Evolutionary conservation across 2,113 vertebrate genomes (phyloP), one percentile per base, ranked within the genome.

Genomic region (Arothron firmamentum): DNA sequence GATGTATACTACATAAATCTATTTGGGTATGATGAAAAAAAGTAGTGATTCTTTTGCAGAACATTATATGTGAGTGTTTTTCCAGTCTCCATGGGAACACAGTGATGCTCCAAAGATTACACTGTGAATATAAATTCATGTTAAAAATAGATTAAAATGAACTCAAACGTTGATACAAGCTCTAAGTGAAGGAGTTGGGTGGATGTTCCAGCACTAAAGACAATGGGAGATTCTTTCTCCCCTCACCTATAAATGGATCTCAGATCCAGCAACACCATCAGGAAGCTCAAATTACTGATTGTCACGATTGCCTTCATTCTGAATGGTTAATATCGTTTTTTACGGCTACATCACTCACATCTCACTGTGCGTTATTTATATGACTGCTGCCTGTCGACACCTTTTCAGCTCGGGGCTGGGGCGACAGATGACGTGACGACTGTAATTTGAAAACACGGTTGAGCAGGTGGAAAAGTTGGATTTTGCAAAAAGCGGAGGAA

Each of bases 11-110:
- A 10, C 3, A 38, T 38, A 38, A 38, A 12, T 38, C 9, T 38
- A 38, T 38, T 38, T 1, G 2, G 10, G 34, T 38, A 38, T 38
- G 34, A 38, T 38, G 8, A 38, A 38, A 28, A 38, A 38, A 38
- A 38, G 4, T 10, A 38, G 12, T 38, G 34, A 9, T 38, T 38
- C 34, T 38, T 38, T 38, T 38, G 8, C 34, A 38, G 34, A 38
- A 12, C 34, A 38, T 38, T 18, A 48, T 9, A 48, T 48, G 5
- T 10, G 47, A 16, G 47, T 48, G 17, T 18, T 18, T 48, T 48
- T 16, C 15, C 61, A 58, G 72, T 82, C 82, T 70, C 70, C 67
- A 79, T 75, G 72, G 75, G 67, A 60, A 78, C 72, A 45, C 31
- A 51, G 60, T 5, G 46, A 62, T 59, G 59, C 42, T 55, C 51